Percentiles rank a stretch among this genome's conserved stretches.
These are phyloP conservation scores for Arnoldichthys spilopterus DNA, from an alignment of 2,797 vertebrate genomes.

Conservation along the genomic window DNA sequence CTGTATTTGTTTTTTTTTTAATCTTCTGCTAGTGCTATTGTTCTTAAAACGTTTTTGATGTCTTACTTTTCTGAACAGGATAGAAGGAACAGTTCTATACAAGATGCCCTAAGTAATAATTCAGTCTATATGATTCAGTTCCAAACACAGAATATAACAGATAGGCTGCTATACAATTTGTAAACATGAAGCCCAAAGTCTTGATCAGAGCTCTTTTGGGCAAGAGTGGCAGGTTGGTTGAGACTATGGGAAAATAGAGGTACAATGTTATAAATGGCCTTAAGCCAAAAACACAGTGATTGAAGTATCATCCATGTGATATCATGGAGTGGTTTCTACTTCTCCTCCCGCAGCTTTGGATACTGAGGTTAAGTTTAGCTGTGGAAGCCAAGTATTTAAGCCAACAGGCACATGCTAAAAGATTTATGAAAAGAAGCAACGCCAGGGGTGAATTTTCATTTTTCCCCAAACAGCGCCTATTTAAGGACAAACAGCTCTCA, in stretches of 20 bases:
- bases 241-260: slow-evolving; percentile 24
- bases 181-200: neutral
- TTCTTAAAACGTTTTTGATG: no score
- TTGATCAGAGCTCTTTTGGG: neutral
- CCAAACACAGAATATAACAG: neutral
- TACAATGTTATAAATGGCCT: slow-evolving; percentile 26
- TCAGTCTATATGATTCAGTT: neutral
- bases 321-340: slow-evolving; percentile 14
- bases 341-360: slow-evolving; percentile 55
- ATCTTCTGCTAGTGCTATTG: no score
- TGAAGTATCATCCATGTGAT: slow-evolving; percentile 20
- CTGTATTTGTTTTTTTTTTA: no score
- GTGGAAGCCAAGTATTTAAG: slow-evolving; percentile 81
- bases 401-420: slow-evolving; percentile 92
- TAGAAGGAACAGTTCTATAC: no score
- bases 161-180: neutral
- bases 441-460: slow-evolving; percentile 86
- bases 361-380: slow-evolving; percentile 70
- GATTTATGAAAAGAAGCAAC: slow-evolving; percentile 88
- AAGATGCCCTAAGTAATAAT: neutral
- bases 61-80: no score
- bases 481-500: slow-evolving; percentile 63
- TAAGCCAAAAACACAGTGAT: slow-evolving; percentile 10
- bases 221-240: neutral
- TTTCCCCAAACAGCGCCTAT: slow-evolving; percentile 78